phyloP scores from a whole-genome alignment of 2,888 invertebrate genomes.

The Conistra vaccinii region DNA sequence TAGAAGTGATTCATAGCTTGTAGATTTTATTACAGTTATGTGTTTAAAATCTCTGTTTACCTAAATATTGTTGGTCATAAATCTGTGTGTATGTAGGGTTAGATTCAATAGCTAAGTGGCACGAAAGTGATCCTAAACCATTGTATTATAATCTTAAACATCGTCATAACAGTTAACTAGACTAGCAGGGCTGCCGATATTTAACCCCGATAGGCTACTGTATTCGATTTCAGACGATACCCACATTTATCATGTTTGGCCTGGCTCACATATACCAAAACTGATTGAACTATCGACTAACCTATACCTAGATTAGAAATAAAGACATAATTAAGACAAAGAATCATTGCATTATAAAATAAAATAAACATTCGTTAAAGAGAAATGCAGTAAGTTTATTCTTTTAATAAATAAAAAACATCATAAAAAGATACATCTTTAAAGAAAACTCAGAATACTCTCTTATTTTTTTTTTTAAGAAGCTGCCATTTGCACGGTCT shows the following conservation, averaged over 20 bases:
- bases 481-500: slow-evolving; percentile 54
- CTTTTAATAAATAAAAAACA: slow-evolving; percentile 10
- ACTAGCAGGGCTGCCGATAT: slow-evolving; percentile 24
- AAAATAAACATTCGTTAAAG: not conserved
- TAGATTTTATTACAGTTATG: slow-evolving; percentile 4
- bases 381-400: not conserved
- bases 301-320: not conserved
- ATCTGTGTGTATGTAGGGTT: not conserved
- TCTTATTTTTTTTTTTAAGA: slow-evolving; percentile 57
- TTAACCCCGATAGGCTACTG: slow-evolving; percentile 32
- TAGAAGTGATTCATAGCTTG: slow-evolving; percentile 11
- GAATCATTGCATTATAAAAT: not conserved
- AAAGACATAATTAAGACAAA: no score
- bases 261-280: slow-evolving; percentile 7
- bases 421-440: slow-evolving; percentile 33
- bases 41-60: not conserved
- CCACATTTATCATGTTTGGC: slow-evolving; percentile 29
- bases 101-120: slow-evolving; percentile 27
- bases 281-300: not conserved
- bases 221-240: slow-evolving; percentile 23
- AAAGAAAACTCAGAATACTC: slow-evolving; percentile 39
- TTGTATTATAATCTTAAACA: slow-evolving; percentile 16
- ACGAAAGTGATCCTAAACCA: slow-evolving; percentile 26
- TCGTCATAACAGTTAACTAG: slow-evolving; percentile 27
- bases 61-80: not conserved